These are phyloP conservation scores for Scolopax mira DNA, from an alignment of 2,113 vertebrate species.

Conservation along the genomic window DNA sequence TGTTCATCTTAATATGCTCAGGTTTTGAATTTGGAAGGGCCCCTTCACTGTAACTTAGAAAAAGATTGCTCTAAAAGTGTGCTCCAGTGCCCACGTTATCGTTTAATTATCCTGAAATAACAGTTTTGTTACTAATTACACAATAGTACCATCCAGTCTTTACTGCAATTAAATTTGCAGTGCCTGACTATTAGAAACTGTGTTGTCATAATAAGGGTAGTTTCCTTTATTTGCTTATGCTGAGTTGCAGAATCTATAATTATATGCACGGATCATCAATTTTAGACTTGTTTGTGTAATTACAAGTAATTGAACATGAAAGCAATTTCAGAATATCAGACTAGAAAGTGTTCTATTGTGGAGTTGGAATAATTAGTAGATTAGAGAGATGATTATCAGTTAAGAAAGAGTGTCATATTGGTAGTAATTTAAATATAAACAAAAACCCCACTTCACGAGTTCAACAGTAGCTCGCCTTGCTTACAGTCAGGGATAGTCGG, in stretches of 20 bases:
- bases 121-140: slow-evolving; percentile 29
- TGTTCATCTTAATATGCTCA: background rate
- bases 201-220: slow-evolving; percentile 50
- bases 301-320: slow-evolving; percentile 67
- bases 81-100: background rate
- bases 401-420: slow-evolving; percentile 16
- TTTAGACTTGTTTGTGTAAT: slow-evolving; percentile 71
- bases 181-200: slow-evolving; percentile 39
- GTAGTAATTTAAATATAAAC: background rate
- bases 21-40: background rate
- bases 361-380: slow-evolving; percentile 52
- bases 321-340: slow-evolving; percentile 50
- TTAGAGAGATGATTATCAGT: slow-evolving; percentile 33
- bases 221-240: slow-evolving; percentile 58
- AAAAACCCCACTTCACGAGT: background rate
- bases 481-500: background rate
- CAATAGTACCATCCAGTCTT: slow-evolving; percentile 28
- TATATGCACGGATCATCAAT: slow-evolving; percentile 48
- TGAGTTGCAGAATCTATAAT: slow-evolving; percentile 57
- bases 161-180: slow-evolving; percentile 60
- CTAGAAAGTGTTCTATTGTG: slow-evolving; percentile 14
- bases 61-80: background rate
- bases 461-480: background rate
- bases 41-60: background rate
- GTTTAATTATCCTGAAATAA: slow-evolving; percentile 52